These are phyloP conservation scores for Hirtodrosophila duncani DNA, from an alignment of 2,888 invertebrate genomes.

Conservation along the genomic window DNA sequence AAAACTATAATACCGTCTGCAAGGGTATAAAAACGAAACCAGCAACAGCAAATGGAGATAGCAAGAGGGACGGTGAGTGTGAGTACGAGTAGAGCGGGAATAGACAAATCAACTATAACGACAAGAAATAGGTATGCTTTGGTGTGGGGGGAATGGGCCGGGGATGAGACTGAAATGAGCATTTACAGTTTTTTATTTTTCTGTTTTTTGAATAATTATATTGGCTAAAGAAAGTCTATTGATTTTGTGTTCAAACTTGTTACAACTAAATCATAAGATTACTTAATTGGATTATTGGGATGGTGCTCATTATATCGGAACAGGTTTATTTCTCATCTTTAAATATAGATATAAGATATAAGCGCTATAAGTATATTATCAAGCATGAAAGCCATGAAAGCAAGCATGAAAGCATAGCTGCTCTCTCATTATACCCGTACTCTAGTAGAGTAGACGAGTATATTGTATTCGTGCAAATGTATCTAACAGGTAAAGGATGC, in stretches of 20 bases:
- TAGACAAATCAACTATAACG: not conserved
- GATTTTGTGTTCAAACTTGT: not conserved
- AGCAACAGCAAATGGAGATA: constrained; percentile 34
- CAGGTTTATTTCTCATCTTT: too few species aligned
- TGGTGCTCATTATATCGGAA: not conserved
- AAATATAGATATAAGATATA: too few species aligned
- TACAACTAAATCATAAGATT: not conserved
- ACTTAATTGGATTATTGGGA: not conserved
- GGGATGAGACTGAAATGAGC: constrained; percentile 33
- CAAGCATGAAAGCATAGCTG: too few species aligned
- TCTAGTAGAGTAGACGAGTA: too few species aligned
- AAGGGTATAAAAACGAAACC: constrained; percentile 21
- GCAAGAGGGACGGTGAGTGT: constrained; percentile 2
- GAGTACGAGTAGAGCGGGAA: constrained; percentile 3
- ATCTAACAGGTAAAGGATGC: too few species aligned
- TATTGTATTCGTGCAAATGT: too few species aligned
- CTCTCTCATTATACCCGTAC: too few species aligned
- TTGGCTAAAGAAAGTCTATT: not conserved
- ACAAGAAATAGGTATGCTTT: constrained; percentile 4
- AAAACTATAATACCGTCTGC: too few species aligned
- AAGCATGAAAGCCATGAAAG: too few species aligned
- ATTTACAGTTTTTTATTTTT: constrained; percentile 54
- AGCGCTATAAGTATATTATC: too few species aligned
- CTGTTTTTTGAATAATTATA: not conserved
- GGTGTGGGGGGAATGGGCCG: constrained; percentile 17